Evolutionary conservation across 1,140 invertebrate species (phyloP).

Genomic region (Eupeodes corollae): DNA sequence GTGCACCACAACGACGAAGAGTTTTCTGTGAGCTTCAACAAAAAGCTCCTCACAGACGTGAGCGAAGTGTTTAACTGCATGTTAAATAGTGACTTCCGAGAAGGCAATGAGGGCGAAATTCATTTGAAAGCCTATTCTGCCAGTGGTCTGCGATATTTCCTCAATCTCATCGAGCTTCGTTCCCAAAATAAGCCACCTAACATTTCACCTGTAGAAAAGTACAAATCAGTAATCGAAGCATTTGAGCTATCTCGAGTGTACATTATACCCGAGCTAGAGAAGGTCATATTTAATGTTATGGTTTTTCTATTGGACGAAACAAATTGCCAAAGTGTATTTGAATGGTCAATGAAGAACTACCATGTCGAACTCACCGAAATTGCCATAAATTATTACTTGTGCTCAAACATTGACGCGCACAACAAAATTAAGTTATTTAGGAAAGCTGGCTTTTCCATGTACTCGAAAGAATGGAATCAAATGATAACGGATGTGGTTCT

Average conservation of each 20-base stretch:
- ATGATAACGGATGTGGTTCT: constrained; percentile 31
- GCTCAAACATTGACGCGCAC: constrained; percentile 15
- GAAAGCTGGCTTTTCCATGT: constrained; percentile 28
- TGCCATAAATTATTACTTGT: constrained; percentile 32
- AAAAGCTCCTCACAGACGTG: constrained; percentile 25
- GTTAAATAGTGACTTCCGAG: constrained; percentile 32
- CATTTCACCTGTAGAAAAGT: constrained; percentile 16
- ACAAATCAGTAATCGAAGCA: constrained; percentile 27
- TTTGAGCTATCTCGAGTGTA: constrained; percentile 34
- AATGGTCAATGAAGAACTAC: constrained; percentile 33
- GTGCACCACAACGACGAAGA: constrained; percentile 8
- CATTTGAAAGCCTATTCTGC: constrained; percentile 24
- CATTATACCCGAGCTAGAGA: constrained; percentile 30
- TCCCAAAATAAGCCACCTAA: constrained; percentile 5
- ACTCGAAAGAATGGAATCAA: constrained; percentile 31
- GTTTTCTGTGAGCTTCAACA: constrained; percentile 27
- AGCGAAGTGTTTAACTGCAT: constrained; percentile 36
- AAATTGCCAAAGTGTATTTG: constrained; percentile 25
- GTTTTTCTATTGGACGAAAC: constrained; percentile 22
- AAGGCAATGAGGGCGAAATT: constrained; percentile 30
- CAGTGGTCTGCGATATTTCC: constrained; percentile 26
- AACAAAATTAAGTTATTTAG: constrained; percentile 26
- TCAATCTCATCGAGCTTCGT: constrained; percentile 25
- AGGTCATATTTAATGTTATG: constrained; percentile 18
- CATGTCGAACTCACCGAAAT: constrained; percentile 30